Evolutionary conservation across 2,888 invertebrate species (phyloP), one percentile per base, ranked within the genome.

Genomic region (Phlogophora meticulosa): DNA sequence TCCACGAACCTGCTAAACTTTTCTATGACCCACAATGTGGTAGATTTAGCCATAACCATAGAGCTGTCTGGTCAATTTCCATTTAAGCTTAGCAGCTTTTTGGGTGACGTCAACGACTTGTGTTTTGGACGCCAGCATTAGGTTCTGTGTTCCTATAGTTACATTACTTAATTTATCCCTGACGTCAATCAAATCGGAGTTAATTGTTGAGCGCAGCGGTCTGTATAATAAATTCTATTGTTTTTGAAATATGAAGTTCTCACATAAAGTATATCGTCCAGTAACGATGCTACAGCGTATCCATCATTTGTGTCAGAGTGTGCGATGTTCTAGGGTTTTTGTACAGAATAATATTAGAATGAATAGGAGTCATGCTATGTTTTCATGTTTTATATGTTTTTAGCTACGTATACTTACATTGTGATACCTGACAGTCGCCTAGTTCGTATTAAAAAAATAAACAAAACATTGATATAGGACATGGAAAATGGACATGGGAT

Each of bases 221-320:
- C 55, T 68, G 76, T 61, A 43, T 64, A 75, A 65, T 79, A 61
- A 58, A 64, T 59, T 51, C 59, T 17, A 75, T 76, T 79, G 80
- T 76, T 80, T n/a, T 24, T 48, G 58, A 38, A 61, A 56, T 63
- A 24, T 58, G 15, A 63, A 45, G 46, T 63, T 75, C 76, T 60
- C 69, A 68, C 34, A 28, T 61, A 62, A 62, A 60, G 61, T 49
- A 15, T 32, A 28, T 9, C 28, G 34, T 58, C 53, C 63, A 72
- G 55, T 56, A 51, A 42, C 28, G 36, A 32, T 40, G 48, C 48
- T 13, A 11, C 52, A 34, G 15, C 20, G 20, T 43, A 73, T 58
- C 51, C 17, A 49, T 65, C 62, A 62, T 53, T 7, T 34, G 20
- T 61, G 74, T 43, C 57, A 57, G 52, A 48, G 22, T 58, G 7